Evolutionary conservation across 92 coral and sea anemone genomes (phyloP).

Genomic region (Epizoanthus rinbou): DNA sequence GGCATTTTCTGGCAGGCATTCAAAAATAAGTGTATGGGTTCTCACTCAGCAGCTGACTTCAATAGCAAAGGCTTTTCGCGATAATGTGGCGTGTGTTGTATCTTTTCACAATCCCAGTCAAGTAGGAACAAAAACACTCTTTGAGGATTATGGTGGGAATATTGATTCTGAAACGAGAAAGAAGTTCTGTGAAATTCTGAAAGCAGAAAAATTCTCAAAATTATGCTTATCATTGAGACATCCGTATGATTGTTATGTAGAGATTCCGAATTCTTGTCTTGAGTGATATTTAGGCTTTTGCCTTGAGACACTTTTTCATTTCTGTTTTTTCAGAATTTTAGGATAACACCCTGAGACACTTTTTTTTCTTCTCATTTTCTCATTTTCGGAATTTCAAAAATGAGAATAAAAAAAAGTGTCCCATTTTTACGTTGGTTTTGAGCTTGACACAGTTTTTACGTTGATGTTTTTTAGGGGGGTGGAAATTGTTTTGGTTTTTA

Average conservation of each 20-base stretch:
- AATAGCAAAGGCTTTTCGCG: neutral
- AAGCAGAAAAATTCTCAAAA: neutral
- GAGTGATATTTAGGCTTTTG: conserved; percentile 7
- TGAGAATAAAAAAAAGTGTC: neutral
- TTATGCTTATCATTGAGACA: conserved; percentile 13
- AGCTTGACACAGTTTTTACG: neutral
- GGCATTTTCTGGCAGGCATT: conserved; percentile 19
- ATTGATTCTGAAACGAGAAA: neutral
- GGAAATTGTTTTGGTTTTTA: neutral
- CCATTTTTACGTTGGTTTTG: neutral
- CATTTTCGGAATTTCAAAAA: neutral
- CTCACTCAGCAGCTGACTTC: conserved; percentile 19
- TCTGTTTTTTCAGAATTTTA: neutral
- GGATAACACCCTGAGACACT: neutral
- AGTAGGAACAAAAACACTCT: neutral
- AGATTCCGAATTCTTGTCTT: conserved; percentile 11
- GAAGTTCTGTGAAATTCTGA: neutral
- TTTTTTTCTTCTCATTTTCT: neutral
- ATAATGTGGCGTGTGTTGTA: conserved; percentile 15
- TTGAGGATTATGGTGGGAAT: conserved; percentile 17
- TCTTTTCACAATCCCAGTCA: conserved; percentile 1
- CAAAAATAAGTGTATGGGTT: conserved; percentile 22
- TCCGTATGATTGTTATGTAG: neutral
- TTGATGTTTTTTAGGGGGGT: neutral
- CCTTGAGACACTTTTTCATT: conserved; percentile 9